Conservation (phyloP, 2,888 invertebrate genomes). For the Campoletis raptor region DNA sequence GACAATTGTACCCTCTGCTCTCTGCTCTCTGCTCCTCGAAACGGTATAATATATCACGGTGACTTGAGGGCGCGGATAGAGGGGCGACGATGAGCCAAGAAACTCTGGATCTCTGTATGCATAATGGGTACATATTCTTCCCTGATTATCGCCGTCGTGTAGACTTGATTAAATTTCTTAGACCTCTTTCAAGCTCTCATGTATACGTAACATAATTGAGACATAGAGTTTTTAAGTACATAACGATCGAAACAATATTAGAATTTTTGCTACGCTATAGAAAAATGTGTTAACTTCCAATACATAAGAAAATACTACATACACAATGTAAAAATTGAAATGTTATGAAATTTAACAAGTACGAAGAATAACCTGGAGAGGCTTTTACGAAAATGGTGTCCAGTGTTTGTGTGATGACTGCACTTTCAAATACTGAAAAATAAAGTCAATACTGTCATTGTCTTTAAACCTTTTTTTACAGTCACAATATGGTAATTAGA, state of each 20-base stretch:
- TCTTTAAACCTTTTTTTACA: background rate
- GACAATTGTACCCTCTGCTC: slow-evolving; percentile 57
- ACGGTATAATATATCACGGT: slow-evolving; percentile 38
- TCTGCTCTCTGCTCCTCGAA: slow-evolving; percentile 39
- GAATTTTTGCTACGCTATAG: background rate
- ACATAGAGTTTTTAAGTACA: background rate
- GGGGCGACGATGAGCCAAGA: slow-evolving; percentile 46
- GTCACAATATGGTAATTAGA: background rate
- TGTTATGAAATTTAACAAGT: background rate
- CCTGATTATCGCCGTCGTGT: slow-evolving; percentile 47
- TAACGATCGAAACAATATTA: background rate
- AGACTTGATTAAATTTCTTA: slow-evolving; percentile 58
- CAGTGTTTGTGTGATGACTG: background rate
- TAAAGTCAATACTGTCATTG: background rate
- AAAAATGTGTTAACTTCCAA: background rate
- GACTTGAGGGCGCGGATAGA: slow-evolving; percentile 24
- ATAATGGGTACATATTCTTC: slow-evolving; percentile 49
- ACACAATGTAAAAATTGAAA: background rate
- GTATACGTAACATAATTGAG: slow-evolving; percentile 7
- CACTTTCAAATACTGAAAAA: background rate
- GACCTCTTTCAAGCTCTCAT: slow-evolving; percentile 21
- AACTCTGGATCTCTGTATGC: slow-evolving; percentile 50
- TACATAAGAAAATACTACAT: background rate
- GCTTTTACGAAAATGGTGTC: background rate
- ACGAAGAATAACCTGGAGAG: background rate